phyloP scores from a whole-genome alignment of 2,797 vertebrate genomes.

The Sebastes reedi region DNA sequence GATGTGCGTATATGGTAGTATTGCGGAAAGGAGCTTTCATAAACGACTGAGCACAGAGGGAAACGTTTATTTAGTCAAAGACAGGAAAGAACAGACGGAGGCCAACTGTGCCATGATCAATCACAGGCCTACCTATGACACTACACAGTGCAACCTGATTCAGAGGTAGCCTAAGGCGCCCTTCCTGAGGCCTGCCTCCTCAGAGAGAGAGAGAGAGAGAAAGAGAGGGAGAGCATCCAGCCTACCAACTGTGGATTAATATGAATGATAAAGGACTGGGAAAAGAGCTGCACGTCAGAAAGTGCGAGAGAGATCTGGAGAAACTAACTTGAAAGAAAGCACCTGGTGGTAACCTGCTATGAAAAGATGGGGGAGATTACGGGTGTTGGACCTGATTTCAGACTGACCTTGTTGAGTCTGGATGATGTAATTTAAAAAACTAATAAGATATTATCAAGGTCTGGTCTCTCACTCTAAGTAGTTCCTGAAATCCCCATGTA shows the following conservation, averaged over 20 bases:
- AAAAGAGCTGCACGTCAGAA: constrained; percentile 21
- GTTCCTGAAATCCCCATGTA: not conserved
- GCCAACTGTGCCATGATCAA: constrained; percentile 71
- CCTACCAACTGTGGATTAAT: not conserved
- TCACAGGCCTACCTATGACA: constrained; percentile 68
- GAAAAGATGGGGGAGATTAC: not conserved
- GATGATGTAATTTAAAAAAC: not conserved
- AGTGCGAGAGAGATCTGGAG: not conserved
- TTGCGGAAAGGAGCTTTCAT: constrained; percentile 71
- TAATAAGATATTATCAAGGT: not conserved
- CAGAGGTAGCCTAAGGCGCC: constrained; percentile 44
- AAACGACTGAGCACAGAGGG: constrained; percentile 72
- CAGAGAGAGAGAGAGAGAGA: not conserved
- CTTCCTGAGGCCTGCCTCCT: constrained; percentile 37
- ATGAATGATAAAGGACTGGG: not conserved
- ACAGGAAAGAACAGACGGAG: constrained; percentile 72
- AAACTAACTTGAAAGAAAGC: constrained; percentile 17
- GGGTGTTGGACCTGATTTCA: not conserved
- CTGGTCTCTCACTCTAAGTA: not conserved
- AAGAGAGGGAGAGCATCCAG: constrained; percentile 8
- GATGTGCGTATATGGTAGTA: constrained; percentile 62
- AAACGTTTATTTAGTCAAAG: constrained; percentile 79
- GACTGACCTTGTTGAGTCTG: not conserved
- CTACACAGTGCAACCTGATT: constrained; percentile 56
- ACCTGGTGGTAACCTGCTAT: constrained; percentile 1